Evolutionary conservation across 2,888 invertebrate species (phyloP), one percentile per base, ranked within the genome.

Genomic region (Tiliacea aurago): DNA sequence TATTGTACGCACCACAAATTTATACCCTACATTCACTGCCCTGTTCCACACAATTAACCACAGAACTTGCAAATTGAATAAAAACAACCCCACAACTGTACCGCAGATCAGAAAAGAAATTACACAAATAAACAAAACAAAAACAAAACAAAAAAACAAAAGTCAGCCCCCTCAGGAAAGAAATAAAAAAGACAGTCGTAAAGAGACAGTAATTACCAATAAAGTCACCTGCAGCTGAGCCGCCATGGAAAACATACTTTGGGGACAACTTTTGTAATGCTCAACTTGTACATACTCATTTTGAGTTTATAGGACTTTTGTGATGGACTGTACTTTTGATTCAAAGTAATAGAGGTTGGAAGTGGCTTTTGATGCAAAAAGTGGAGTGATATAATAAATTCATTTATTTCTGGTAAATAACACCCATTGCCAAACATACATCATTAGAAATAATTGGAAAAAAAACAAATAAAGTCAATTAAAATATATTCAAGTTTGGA

Each of bases 161-260:
- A 87, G 86, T 88, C 85, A 85, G 85, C 73, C 82, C 84, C 87
- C 83, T 87, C 78, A 78, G 81, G 76, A 81, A 78, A 81, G 73
- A 77, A 85, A 82, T 83, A 80, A 86, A 74, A 82, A 85, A 79
- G 73, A 76, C 70, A 80, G 70, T 83, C 88, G 88, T 90, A 90
- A 90, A 90, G 84, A 86, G 84, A 83, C 80, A 74, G 88, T 88
- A 90, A 90, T 91, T 88, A 90, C 87, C 86, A 76, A 87, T 88
- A 87, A 89, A 88, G 71, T 85, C 85, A 86, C 87, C 87, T 88
- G 84, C 83, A 86, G 77, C 84, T 86, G 80, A 76, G 80, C 61
- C 70, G 53, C 71, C 56, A 58, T 45, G 49, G 83, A 63, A 73
- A 71, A 70, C 55, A 70, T 51, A 77, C 71, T 77, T 76, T 55